A percentile compares a stretch with the other conserved stretches of the same genome.
These are phyloP conservation scores for Entomobrya proxima DNA, from an alignment of 2,888 invertebrate genomes.

Conservation along the genomic window DNA sequence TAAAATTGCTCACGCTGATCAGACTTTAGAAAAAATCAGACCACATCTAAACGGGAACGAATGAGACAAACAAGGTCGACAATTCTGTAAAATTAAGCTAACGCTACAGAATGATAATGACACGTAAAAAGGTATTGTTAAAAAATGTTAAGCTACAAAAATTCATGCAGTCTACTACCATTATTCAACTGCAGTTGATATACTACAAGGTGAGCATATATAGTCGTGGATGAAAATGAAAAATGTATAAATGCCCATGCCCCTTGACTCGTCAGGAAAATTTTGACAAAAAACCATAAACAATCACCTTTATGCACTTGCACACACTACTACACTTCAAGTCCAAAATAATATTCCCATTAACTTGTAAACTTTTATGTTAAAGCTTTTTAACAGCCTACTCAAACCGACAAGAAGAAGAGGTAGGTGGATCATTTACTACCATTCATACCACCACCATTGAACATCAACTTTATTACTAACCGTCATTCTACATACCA, in stretches of 20 bases:
- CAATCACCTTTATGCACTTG: conserved; percentile 13
- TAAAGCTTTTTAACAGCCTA: conserved; percentile 38
- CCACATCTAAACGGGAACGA: not conserved
- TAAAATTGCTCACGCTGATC: not conserved
- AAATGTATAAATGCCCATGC: not conserved
- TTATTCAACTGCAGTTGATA: too few species aligned
- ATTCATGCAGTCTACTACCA: too few species aligned
- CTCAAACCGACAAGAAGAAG: conserved; percentile 33
- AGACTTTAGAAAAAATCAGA: not conserved
- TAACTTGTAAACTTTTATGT: conserved; percentile 29
- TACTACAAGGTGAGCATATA: too few species aligned
- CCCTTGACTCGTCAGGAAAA: not conserved
- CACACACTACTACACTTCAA: not conserved
- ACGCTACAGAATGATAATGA: not conserved
- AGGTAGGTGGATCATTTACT: conserved; percentile 44
- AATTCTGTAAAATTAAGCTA: not conserved
- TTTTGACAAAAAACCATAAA: conserved; percentile 19
- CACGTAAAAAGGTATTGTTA: not conserved
- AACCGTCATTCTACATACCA: not conserved
- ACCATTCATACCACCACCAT: not conserved
- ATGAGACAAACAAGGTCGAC: not conserved
- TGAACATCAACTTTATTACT: not conserved
- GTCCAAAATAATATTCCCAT: not conserved
- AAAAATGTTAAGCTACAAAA: not conserved
- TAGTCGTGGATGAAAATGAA: too few species aligned